Percentiles rank a stretch among this genome's conserved stretches.
These are phyloP conservation scores for Cyclophora punctaria DNA, from an alignment of 2,888 invertebrate species.

Conservation along the genomic window DNA sequence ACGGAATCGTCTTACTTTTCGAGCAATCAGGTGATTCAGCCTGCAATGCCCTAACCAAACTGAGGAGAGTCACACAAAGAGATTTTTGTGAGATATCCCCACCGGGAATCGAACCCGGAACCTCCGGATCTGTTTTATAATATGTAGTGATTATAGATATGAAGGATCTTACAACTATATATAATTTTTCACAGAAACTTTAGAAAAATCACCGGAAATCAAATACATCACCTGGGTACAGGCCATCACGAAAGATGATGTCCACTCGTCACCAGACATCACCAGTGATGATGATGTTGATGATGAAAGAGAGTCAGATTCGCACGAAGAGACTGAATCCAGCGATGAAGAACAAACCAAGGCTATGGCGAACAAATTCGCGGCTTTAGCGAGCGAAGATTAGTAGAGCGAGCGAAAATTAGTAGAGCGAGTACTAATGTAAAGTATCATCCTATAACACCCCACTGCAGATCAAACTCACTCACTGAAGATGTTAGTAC, in stretches of 20 bases:
- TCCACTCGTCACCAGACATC: slow-evolving; percentile 23
- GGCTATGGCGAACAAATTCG: slow-evolving; percentile 62
- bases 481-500: too few species aligned
- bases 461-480: too few species aligned
- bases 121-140: too few species aligned
- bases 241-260: slow-evolving; percentile 56
- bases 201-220: slow-evolving; percentile 77
- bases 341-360: slow-evolving; percentile 25
- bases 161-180: too few species aligned
- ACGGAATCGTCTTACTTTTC: too few species aligned
- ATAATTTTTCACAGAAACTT: slow-evolving; percentile 64
- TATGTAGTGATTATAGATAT: too few species aligned
- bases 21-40: too few species aligned
- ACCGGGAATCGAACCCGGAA: too few species aligned
- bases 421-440: neutral
- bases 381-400: slow-evolving; percentile 42
- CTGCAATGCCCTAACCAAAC: too few species aligned
- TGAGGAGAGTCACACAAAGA: too few species aligned
- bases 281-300: slow-evolving; percentile 16
- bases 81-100: too few species aligned
- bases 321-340: slow-evolving; percentile 9
- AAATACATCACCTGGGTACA: slow-evolving; percentile 81
- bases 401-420: slow-evolving; percentile 3
- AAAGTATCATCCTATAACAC: too few species aligned
- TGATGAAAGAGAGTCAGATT: slow-evolving; percentile 15